These are phyloP conservation scores for Drosophila differens DNA, from an alignment of 2,888 invertebrate genomes.

Conservation along the genomic window DNA sequence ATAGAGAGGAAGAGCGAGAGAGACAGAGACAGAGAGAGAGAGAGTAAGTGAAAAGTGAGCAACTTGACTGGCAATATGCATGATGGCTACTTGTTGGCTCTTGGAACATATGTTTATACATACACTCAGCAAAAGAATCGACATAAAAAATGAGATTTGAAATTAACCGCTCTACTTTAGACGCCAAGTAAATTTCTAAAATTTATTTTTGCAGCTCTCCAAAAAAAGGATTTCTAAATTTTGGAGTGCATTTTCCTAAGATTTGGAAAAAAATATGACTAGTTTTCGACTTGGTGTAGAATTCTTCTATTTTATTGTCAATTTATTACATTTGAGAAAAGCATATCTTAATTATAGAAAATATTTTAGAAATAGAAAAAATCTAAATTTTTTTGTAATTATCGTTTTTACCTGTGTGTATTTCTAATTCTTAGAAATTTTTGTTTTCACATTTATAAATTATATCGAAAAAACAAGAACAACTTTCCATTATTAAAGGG, in stretches of 20 bases:
- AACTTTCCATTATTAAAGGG: no score
- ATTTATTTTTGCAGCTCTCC: not conserved
- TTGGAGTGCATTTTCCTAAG: no score
- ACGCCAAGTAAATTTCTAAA: not conserved
- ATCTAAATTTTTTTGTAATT: not conserved
- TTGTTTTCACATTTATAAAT: not conserved
- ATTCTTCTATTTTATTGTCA: no score
- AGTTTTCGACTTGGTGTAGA: no score
- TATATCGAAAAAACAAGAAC: not conserved
- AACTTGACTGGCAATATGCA: constrained; percentile 21
- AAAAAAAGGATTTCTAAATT: not conserved
- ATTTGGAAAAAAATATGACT: no score
- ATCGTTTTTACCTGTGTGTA: not conserved
- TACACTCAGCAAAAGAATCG: not conserved
- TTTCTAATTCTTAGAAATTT: not conserved
- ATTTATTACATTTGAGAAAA: no score
- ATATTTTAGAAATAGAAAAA: no score
- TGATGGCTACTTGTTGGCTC: constrained; percentile 41
- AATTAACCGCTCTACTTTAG: not conserved
- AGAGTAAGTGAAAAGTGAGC: not conserved
- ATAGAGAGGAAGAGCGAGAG: constrained; percentile 1
- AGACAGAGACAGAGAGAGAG: not conserved
- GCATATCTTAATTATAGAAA: no score
- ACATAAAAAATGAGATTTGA: not conserved
- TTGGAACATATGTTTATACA: not conserved